Evolutionary conservation across 2,888 invertebrate genomes (phyloP).

Genomic region (Notocelia uddmanniana): DNA sequence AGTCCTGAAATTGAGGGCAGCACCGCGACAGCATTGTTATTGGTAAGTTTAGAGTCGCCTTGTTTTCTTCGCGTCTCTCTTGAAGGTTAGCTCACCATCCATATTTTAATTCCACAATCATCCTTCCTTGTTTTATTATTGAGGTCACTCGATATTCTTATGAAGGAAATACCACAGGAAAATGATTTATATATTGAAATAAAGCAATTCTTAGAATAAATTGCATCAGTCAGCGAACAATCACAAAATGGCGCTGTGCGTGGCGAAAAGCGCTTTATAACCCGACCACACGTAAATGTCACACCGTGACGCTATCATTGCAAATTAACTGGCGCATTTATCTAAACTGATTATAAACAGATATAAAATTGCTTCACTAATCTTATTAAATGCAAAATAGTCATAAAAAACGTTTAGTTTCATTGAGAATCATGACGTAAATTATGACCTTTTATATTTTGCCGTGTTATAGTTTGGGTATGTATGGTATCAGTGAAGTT

Average conservation of each 20-base stretch:
- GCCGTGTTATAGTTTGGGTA: conserved; percentile 6
- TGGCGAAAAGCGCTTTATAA: conserved; percentile 81
- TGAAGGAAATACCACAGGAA: conserved; percentile 16
- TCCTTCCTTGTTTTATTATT: background rate
- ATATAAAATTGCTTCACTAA: background rate
- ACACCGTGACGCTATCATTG: background rate
- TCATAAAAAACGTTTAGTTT: background rate
- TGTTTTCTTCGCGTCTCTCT: conserved; percentile 13
- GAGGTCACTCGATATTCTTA: conserved; percentile 13
- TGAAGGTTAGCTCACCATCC: conserved; percentile 34
- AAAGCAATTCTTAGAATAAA: conserved; percentile 60
- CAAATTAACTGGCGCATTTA: background rate
- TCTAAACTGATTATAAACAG: background rate
- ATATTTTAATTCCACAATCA: background rate
- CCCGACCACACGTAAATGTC: conserved; percentile 57
- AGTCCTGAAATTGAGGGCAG: conserved; percentile 25
- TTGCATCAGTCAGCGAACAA: conserved; percentile 79
- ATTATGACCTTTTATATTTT: conserved; percentile 18
- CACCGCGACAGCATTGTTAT: background rate
- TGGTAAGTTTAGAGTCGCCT: background rate
- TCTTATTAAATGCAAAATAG: background rate
- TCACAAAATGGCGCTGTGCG: conserved; percentile 82
- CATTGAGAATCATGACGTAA: background rate
- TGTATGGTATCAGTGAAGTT: conserved; percentile 25
- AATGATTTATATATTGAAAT: conserved; percentile 47